Conservation (phyloP, 2,888 invertebrate genomes). For the Pandemis heparana region DNA sequence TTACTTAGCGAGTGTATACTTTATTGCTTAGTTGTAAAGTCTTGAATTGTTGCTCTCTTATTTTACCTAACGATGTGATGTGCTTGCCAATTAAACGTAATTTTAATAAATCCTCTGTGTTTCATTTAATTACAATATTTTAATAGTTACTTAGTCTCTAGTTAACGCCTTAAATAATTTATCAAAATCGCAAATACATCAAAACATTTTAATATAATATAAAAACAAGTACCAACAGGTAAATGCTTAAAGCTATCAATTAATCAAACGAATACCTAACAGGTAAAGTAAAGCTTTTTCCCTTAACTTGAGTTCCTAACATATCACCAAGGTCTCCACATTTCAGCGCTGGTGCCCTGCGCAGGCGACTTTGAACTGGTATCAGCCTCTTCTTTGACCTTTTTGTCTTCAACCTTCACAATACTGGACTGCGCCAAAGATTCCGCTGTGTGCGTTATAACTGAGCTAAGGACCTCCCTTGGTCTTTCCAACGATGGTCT, state of each 20-base stretch:
- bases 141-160: not conserved
- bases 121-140: slow-evolving; percentile 10
- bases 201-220: slow-evolving; percentile 31
- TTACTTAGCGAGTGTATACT: slow-evolving; percentile 5
- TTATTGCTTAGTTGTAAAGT: slow-evolving; percentile 24
- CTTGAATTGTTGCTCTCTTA: slow-evolving; percentile 12
- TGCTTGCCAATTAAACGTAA: slow-evolving; percentile 50
- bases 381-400: slow-evolving; percentile 59
- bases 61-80: slow-evolving; percentile 42
- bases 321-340: slow-evolving; percentile 80
- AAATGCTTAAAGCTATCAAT: slow-evolving; percentile 36
- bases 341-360: slow-evolving; percentile 70
- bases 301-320: slow-evolving; percentile 15
- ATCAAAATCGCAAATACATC: not conserved
- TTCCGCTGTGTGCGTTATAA: slow-evolving; percentile 79
- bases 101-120: slow-evolving; percentile 27
- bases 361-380: slow-evolving; percentile 68
- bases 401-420: slow-evolving; percentile 46
- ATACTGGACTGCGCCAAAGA: slow-evolving; percentile 66
- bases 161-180: not conserved
- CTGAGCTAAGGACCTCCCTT: slow-evolving; percentile 58
- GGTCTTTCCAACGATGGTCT: slow-evolving; percentile 49
- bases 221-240: slow-evolving; percentile 42
- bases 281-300: slow-evolving; percentile 72
- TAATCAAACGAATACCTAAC: slow-evolving; percentile 57